Conservation (phyloP, 1,140 invertebrate genomes). For the Heliothis virescens region DNA sequence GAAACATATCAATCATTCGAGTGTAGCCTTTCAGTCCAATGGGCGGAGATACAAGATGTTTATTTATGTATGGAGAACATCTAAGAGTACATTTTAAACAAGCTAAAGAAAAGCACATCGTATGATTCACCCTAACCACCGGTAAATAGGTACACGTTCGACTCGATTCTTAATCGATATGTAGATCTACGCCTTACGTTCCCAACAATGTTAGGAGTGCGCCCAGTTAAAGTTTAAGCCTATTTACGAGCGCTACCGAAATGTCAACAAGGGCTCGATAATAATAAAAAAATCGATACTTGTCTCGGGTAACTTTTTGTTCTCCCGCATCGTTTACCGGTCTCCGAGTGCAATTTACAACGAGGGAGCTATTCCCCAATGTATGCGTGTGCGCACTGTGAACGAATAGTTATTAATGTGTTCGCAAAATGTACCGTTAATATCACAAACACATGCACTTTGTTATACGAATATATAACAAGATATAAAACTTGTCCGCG, state of each 20-base stretch:
- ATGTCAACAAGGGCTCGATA: slow-evolving; percentile 60
- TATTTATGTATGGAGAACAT: slow-evolving; percentile 61
- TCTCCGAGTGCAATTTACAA: slow-evolving; percentile 60
- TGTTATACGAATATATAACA: slow-evolving; percentile 62
- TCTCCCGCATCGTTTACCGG: slow-evolving; percentile 63
- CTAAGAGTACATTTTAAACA: slow-evolving; percentile 54
- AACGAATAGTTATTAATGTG: slow-evolving; percentile 67
- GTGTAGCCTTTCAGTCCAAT: slow-evolving; percentile 46
- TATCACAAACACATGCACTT: slow-evolving; percentile 68
- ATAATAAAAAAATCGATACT: slow-evolving; percentile 64
- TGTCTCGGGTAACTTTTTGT: slow-evolving; percentile 59
- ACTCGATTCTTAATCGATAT: slow-evolving; percentile 56
- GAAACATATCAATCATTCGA: slow-evolving; percentile 57
- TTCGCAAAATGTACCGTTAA: slow-evolving; percentile 71
- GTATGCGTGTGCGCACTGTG: slow-evolving; percentile 66
- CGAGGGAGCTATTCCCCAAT: slow-evolving; percentile 61
- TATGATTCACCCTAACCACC: slow-evolving; percentile 60
- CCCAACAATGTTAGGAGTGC: slow-evolving; percentile 49
- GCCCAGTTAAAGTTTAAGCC: slow-evolving; percentile 45
- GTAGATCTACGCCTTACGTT: slow-evolving; percentile 47
- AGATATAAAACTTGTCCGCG: slow-evolving; percentile 65
- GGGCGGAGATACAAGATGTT: slow-evolving; percentile 52
- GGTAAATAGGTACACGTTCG: slow-evolving; percentile 43
- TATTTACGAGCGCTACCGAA: slow-evolving; percentile 57
- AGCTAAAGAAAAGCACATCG: slow-evolving; percentile 52